Evolutionary conservation across 2,113 vertebrate genomes (phyloP), one percentile per base, ranked within the genome.

Genomic region (Triplophysa dalaica): DNA sequence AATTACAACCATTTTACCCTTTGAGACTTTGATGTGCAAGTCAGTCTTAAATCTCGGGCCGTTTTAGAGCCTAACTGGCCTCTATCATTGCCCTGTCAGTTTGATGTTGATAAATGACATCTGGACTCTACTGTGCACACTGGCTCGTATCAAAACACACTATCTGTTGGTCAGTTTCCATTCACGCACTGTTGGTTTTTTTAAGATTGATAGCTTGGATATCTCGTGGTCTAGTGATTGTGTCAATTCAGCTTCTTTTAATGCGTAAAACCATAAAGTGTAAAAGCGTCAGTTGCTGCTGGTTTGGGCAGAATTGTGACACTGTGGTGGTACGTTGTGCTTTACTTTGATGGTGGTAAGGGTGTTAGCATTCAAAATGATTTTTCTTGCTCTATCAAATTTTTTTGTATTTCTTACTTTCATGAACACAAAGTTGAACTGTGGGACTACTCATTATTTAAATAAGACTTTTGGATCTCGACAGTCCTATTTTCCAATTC

Each of bases 1-100:
- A 75, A 81, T 83, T 85, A 81, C 70, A 70, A 58, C 24, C 63
- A 26, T 73, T 74, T 67, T 66, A 58, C n/a, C 65, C 58, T 43
- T 12, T 16, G 48, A 64, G 80, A 54, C 22, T 62, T 7, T 41
- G 13, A 75, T 52, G 69, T 41, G 60, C 19, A 70, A 69, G 54
- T 48, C 26, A n/a, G 43, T 19, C 58, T 80, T 81, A 74, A 56
- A 68, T 83, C 60, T 75, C 43, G 13, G 74, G 63, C 76, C 56
- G 16, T 67, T 84, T 81, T 54, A 13, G 45, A 77, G 60, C 38
- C 12, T 73, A 45, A 79, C 78, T 69, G 76, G 33, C 22, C 41
- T 67, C 60, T 58, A 24, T 75, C 43, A 63, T 67, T 72, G 41
- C 38, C 54, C 52, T 65, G 43, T 76, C 77, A 52, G 66, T 2